Evolutionary conservation across 2,113 vertebrate genomes (phyloP), one percentile per base, ranked within the genome.

Genomic region (Peromyscus polionotus): DNA sequence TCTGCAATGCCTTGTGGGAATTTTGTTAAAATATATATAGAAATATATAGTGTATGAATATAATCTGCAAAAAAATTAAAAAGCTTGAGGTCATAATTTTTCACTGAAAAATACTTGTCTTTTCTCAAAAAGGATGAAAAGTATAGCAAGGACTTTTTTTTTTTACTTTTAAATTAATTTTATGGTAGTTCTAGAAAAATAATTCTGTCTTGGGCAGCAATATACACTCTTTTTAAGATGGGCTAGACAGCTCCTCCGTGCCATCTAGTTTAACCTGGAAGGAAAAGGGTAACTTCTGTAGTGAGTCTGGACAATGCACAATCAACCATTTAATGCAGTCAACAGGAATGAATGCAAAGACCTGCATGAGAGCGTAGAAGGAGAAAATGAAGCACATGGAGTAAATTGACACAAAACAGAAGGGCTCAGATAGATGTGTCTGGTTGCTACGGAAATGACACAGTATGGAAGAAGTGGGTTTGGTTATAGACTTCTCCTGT

Each of bases 391-490:
- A 91, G 88, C n/a, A 75, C 17, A n/a, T 33, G 75, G 22, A 19
- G 89, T 51, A 84, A 88, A 84, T 67, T 72, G 92, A 80, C 54
- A 68, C 1, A 92, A 42, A 68, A 48, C 72, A 80, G 77, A 93
- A 45, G 76, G 75, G 45, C 65, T 86, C 87, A 95, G 85, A 88
- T 73, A 95, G 72, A 65, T 81, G 59, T 93, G 17, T 70, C 76
- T 70, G 59, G 54, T 59, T 61, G 70, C 76, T 54, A 80, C 5
- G 28, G 17, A n/a, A 65, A 91, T 51, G 92, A 83, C 19, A 93
- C 22, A 54, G 31, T 48, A 19, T 92, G 54, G 90, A 90, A 54
- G 57, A 73, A 33, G 67, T 39, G 95, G 85, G 36, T 26, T 7
- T 89, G 61, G 75, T 70, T 26, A 57, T 3, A 70, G 72, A 65